phyloP scores from a whole-genome alignment of 2,113 vertebrate genomes.

The Gopherus evgoodei region DNA sequence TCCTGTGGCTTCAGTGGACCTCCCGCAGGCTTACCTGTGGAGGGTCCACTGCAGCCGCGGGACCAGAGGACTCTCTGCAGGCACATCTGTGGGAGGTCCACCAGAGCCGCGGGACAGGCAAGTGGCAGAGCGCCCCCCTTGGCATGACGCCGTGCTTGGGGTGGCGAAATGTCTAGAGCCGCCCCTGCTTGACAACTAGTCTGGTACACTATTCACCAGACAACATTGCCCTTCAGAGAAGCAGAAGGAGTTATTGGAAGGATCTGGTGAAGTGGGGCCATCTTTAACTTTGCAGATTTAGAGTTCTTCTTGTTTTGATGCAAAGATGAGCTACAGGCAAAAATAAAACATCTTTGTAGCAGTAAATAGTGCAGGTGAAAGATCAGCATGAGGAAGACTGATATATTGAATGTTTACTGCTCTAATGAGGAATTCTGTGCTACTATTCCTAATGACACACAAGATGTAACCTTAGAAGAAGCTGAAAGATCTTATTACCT shows the following conservation, averaged over 20 bases:
- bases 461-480: background rate
- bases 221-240: constrained; percentile 28
- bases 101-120: too few species aligned
- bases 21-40: too few species aligned
- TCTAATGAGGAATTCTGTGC: constrained; percentile 55
- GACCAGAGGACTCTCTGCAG: too few species aligned
- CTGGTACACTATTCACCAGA: background rate
- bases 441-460: background rate
- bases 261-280: constrained; percentile 23
- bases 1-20: too few species aligned
- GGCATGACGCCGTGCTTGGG: too few species aligned
- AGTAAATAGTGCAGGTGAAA: constrained; percentile 49
- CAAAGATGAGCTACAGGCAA: constrained; percentile 50
- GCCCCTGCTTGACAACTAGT: background rate
- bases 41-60: too few species aligned
- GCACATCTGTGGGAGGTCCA: too few species aligned
- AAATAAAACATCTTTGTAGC: constrained; percentile 50
- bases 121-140: too few species aligned
- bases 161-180: too few species aligned
- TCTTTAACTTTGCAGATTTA: background rate
- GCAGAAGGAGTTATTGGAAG: constrained; percentile 32
- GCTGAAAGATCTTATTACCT: constrained; percentile 38
- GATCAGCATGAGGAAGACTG: constrained; percentile 31
- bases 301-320: constrained; percentile 38
- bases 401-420: constrained; percentile 40